Base-by-base conservation (phyloP, 2,113 vertebrate species). In the Sciurus niger region DNA sequence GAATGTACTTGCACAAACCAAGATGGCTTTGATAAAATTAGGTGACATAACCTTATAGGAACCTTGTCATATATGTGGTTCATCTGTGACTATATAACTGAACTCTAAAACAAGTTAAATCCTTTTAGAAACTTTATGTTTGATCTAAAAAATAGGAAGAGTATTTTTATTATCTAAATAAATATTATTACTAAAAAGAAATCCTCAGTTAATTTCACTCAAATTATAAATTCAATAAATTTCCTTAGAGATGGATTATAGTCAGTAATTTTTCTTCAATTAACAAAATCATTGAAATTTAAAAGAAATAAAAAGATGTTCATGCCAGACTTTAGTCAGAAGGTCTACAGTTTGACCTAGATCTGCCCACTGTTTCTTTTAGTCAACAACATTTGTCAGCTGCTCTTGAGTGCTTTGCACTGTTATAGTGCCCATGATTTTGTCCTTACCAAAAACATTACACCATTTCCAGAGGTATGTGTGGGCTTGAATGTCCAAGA, bases 81-180 rank as follows among this genome's bases (percentile, higher is more conserved):
- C 30, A 18, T 43, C 34, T 16, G 46, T 24, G 68, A 67, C 3
- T 24, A 1, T 40, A 51, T 53, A 77, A 67, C 16, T 58, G 34
- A 43, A 46, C 24, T 83, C 40, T 67, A 82, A 74, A 63, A 20
- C n/a, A 40, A 93, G 34, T 74, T 74, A 24, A 74, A 74, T 86
- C 34, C 8, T 73, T 89, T 86, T 89, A 25, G 24, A 96, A 37
- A 96, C 65, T 32, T 78, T 94, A 67, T 48, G 30, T 65, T 96
- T 96, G 34, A 74, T 73, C 72, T 67, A 73, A 96, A 30, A 18
- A 79, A 65, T 68, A 76, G 8, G 17, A 77, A 74, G 48, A 63
- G 4, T 4, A 84, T 79, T 78, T 83, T 43, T 90, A 22, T 72
- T 92, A n/a, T 46, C 89, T 1, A 51, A 58, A 70, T 63, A 90